Evolutionary conservation across 2,888 invertebrate genomes (phyloP).

Genomic region (Eupithecia insigniata): DNA sequence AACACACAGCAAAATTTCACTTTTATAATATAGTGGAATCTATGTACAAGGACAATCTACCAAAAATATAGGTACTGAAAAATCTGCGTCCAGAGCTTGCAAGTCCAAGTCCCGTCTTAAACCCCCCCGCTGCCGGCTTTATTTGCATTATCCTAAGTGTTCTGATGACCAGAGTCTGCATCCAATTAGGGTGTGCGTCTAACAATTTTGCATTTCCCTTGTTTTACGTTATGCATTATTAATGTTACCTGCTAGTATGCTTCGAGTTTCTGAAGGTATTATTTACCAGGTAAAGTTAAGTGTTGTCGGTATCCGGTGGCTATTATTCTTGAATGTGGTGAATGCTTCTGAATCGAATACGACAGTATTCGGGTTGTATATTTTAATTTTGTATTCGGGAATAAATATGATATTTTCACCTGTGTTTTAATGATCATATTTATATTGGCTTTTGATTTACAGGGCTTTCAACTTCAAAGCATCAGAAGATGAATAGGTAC

Average conservation of each 20-base stretch:
- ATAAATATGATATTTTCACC: background rate
- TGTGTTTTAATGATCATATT: background rate
- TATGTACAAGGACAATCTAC: background rate
- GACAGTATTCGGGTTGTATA: background rate
- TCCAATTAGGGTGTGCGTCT: constrained; percentile 41
- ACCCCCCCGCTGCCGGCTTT: background rate
- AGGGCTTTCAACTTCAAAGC: background rate
- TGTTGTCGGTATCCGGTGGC: background rate
- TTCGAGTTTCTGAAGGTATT: background rate
- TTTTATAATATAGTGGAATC: background rate
- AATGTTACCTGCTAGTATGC: background rate
- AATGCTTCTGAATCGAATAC: background rate
- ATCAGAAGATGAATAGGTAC: background rate
- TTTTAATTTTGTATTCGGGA: background rate
- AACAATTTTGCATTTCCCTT: constrained; percentile 23
- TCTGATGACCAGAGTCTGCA: constrained; percentile 42
- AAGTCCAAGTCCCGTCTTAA: background rate
- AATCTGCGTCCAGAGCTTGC: background rate
- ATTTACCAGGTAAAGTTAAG: background rate
- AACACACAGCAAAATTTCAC: too few relatives aligned
- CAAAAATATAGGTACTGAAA: background rate
- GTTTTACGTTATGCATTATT: constrained; percentile 8
- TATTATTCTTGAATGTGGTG: background rate
- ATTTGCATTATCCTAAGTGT: constrained; percentile 41
- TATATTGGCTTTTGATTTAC: background rate